Percentiles rank a stretch among this genome's conserved stretches.
Evolutionary conservation across 2,113 vertebrate species (phyloP).

Genomic region (Laticauda colubrina): DNA sequence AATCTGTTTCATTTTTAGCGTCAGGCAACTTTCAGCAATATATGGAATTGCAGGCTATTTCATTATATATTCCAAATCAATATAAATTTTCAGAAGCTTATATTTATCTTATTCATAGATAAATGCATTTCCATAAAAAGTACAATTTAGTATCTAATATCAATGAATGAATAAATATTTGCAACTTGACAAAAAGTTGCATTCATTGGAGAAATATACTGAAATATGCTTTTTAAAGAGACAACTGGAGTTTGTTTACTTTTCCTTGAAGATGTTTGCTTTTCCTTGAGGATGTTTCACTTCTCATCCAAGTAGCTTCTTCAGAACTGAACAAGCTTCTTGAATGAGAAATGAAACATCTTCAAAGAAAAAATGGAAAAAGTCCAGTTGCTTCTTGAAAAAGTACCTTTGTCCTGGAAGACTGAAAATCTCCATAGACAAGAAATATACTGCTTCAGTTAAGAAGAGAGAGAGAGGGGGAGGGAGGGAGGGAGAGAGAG

Average conservation of each 20-base stretch:
- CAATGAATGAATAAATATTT: neutral
- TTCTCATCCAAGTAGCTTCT: too few species aligned
- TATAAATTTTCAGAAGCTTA: conserved; percentile 41
- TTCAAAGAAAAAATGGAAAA: neutral
- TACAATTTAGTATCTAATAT: conserved; percentile 19
- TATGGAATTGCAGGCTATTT: conserved; percentile 9
- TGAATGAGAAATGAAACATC: neutral
- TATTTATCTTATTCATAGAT: conserved; percentile 26
- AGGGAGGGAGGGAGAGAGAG: neutral
- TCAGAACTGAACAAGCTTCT: too few species aligned
- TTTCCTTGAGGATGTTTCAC: neutral
- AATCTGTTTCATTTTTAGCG: conserved; percentile 41
- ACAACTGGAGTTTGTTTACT: neutral
- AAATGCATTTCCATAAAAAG: conserved; percentile 18
- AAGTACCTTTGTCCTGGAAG: neutral
- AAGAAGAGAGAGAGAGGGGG: neutral
- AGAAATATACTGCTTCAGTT: neutral
- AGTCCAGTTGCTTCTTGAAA: neutral
- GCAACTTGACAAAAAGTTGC: neutral
- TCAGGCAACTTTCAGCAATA: conserved; percentile 46
- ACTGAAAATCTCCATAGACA: neutral
- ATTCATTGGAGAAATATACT: conserved; percentile 1
- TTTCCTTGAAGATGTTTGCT: neutral
- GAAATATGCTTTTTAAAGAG: neutral
- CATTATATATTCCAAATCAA: conserved; percentile 48